These are phyloP conservation scores for Porites rus DNA, from an alignment of 92 coral and sea anemone species.

Conservation along the genomic window DNA sequence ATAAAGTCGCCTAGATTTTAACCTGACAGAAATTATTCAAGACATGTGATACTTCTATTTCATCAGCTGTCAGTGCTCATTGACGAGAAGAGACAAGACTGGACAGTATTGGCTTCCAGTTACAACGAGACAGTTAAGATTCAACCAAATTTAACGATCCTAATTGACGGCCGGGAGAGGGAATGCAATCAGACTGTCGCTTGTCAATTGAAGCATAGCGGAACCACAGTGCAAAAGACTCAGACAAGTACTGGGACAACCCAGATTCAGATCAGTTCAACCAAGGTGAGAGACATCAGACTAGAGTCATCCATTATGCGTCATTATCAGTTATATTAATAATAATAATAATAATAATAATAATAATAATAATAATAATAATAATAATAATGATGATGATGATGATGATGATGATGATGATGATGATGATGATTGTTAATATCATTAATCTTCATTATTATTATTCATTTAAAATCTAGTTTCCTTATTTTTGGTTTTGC, in stretches of 20 bases:
- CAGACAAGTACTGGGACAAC: slow-evolving; percentile 15
- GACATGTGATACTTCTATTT: not conserved
- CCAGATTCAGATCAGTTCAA: slow-evolving; percentile 9
- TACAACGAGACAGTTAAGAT: slow-evolving; percentile 23
- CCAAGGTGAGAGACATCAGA: slow-evolving; percentile 1
- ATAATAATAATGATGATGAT: too few species aligned
- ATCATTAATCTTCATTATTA: too few species aligned
- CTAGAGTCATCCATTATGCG: too few species aligned
- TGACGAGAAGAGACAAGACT: slow-evolving; percentile 20
- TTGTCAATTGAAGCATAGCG: slow-evolving; percentile 39
- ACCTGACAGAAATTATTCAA: too few species aligned
- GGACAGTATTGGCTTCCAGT: not conserved
- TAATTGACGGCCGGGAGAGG: slow-evolving; percentile 48
- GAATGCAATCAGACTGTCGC: slow-evolving; percentile 19
- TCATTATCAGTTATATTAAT: too few species aligned
- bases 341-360: too few species aligned
- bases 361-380: too few species aligned
- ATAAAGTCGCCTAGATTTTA: too few species aligned
- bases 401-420: too few species aligned
- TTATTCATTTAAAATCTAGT: too few species aligned
- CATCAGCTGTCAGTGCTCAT: slow-evolving; percentile 6
- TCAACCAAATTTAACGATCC: slow-evolving; percentile 45
- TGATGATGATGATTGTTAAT: too few species aligned
- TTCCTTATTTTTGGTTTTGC: too few species aligned
- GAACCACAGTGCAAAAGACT: not conserved